phyloP scores from a whole-genome alignment of 2,888 invertebrate genomes.

The Trilocha varians region DNA sequence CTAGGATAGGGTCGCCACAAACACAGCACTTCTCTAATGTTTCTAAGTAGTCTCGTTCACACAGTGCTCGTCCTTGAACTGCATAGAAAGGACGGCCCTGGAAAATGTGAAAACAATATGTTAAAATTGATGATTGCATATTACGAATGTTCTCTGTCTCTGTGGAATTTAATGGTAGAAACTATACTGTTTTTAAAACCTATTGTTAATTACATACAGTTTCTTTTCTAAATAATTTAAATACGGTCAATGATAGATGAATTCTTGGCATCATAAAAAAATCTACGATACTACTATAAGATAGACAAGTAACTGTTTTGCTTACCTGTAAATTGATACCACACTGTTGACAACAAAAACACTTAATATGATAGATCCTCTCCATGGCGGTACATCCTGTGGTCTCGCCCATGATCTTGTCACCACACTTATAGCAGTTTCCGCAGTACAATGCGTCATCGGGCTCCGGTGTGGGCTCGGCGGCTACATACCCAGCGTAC shows the following conservation, averaged over 20 bases:
- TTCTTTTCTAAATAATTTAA: no score
- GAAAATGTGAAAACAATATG: slow-evolving; percentile 10
- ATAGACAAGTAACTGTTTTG: slow-evolving; percentile 5
- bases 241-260: no score
- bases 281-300: no score
- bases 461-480: slow-evolving; percentile 85
- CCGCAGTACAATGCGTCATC: slow-evolving; percentile 83
- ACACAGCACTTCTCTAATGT: slow-evolving; percentile 98
- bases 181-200: no score
- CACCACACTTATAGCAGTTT: slow-evolving; percentile 93
- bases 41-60: slow-evolving; percentile 95
- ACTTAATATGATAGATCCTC: slow-evolving; percentile 94
- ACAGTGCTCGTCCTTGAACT: slow-evolving; percentile 94
- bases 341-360: slow-evolving; percentile 96
- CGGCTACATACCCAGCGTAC: slow-evolving; percentile 75
- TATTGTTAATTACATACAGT: no score
- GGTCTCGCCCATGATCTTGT: slow-evolving; percentile 94
- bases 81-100: slow-evolving; percentile 97
- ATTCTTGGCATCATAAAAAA: no score
- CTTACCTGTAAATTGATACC: slow-evolving; percentile 83
- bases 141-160: no score
- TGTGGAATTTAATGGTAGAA: no score
- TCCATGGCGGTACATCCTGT: slow-evolving; percentile 99
- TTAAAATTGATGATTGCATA: no score
- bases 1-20: slow-evolving; percentile 94